These are phyloP conservation scores for Nymphalis urticae DNA, from an alignment of 2,888 invertebrate genomes.

Conservation along the genomic window DNA sequence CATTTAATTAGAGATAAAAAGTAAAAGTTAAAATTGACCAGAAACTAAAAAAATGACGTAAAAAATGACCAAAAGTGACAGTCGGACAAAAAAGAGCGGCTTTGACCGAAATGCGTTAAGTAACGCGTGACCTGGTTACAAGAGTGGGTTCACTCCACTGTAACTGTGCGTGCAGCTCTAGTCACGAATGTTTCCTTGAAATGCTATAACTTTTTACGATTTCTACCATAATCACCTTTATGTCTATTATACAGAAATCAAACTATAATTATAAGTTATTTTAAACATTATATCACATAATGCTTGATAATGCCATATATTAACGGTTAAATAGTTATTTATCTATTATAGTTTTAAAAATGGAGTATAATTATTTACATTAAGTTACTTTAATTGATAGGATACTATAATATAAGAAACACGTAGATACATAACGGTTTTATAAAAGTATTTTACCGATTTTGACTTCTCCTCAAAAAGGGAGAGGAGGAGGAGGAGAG, in stretches of 20 bases:
- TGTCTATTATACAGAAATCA: slow-evolving; percentile 8
- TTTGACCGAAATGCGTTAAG: slow-evolving; percentile 32
- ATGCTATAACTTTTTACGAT: slow-evolving; percentile 25
- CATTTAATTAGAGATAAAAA: background rate
- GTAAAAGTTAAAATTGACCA: background rate
- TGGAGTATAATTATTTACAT: too few species aligned
- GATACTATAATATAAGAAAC: too few species aligned
- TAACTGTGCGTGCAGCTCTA: slow-evolving; percentile 34
- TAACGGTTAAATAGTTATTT: too few species aligned
- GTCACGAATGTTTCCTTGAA: slow-evolving; percentile 39
- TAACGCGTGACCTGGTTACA: slow-evolving; percentile 45
- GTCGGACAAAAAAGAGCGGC: slow-evolving; percentile 28
- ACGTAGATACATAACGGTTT: too few species aligned
- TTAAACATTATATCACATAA: too few species aligned
- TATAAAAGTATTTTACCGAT: too few species aligned
- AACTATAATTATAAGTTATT: background rate
- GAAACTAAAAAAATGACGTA: background rate
- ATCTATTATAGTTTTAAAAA: too few species aligned
- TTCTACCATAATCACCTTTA: slow-evolving; percentile 15
- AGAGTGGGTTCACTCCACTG: slow-evolving; percentile 36
- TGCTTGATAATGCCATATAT: too few species aligned
- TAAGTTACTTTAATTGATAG: too few species aligned
- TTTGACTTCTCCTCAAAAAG: too few species aligned
- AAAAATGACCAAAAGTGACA: slow-evolving; percentile 26
- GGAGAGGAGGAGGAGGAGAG: too few species aligned